Conservation (phyloP, 1,140 invertebrate genomes). For the Halesus radiatus region DNA sequence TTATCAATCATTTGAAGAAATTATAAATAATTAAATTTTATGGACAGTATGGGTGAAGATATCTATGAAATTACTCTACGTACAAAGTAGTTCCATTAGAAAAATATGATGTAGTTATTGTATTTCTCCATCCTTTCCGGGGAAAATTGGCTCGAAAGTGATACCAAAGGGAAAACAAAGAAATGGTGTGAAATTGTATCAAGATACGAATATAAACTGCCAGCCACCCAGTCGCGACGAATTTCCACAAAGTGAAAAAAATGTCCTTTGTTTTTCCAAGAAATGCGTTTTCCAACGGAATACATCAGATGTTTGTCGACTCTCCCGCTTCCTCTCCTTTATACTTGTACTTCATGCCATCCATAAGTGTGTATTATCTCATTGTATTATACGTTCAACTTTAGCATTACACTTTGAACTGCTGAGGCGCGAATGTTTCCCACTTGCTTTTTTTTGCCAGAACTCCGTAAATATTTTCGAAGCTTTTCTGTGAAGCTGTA, state of each 20-base stretch:
- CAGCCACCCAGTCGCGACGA: conserved; percentile 30
- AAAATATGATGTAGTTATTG: too few relatives aligned
- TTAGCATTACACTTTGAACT: not conserved
- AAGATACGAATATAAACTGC: conserved; percentile 32
- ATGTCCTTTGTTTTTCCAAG: conserved; percentile 27
- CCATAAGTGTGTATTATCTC: not conserved
- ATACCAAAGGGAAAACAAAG: conserved; percentile 27
- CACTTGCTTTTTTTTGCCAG: not conserved
- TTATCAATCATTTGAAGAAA: too few relatives aligned
- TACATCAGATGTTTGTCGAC: conserved; percentile 31
- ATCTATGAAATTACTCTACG: too few relatives aligned
- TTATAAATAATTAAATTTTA: too few relatives aligned
- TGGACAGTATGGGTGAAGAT: too few relatives aligned
- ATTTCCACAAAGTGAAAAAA: not conserved
- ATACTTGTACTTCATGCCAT: not conserved
- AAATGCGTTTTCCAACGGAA: conserved; percentile 27
- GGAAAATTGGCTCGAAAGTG: conserved; percentile 27
- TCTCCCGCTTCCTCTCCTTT: not conserved
- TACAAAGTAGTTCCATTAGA: too few relatives aligned
- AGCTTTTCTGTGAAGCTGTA: too few relatives aligned
- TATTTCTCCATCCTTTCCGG: not conserved
- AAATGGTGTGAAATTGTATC: conserved; percentile 27
- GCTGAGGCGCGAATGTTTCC: not conserved
- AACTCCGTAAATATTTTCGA: not conserved
- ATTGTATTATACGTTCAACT: conserved; percentile 12